Conservation (phyloP, 1,140 invertebrate genomes). For the Euwallacea fornicatus region DNA sequence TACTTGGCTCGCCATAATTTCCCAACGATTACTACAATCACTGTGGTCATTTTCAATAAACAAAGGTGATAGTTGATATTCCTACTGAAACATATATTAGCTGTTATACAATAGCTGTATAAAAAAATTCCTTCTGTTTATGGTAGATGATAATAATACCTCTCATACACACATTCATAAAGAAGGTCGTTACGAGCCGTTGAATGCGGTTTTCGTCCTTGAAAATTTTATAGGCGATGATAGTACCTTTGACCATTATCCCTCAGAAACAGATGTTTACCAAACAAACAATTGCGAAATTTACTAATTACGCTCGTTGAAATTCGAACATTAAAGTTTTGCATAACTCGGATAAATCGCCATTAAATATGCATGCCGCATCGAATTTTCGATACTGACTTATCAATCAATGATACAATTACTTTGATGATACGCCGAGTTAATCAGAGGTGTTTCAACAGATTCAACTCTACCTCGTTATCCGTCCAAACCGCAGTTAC, state of each 20-base stretch:
- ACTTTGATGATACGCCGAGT: no score
- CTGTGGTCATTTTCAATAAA: not conserved
- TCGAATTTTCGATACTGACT: not conserved
- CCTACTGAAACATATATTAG: not conserved
- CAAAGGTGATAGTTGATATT: not conserved
- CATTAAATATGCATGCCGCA: conserved; percentile 1
- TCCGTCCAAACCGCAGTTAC: no score
- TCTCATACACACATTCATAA: not conserved
- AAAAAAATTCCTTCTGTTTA: not conserved
- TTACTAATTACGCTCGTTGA: not conserved
- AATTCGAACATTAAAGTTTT: conserved; percentile 3
- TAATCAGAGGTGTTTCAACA: no score
- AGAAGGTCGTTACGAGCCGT: not conserved
- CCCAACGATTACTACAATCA: not conserved
- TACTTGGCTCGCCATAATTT: not conserved
- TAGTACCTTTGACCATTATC: no score
- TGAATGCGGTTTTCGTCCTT: not conserved
- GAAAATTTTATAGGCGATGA: not conserved
- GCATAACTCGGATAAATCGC: not conserved
- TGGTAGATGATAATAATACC: not conserved
- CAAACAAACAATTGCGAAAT: no score
- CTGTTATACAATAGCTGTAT: not conserved
- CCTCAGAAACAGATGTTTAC: no score
- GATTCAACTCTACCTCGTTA: no score
- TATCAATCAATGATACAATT: no score